Evolutionary conservation across 2,113 vertebrate species (phyloP).

Genomic region (Menidia beryllina): DNA sequence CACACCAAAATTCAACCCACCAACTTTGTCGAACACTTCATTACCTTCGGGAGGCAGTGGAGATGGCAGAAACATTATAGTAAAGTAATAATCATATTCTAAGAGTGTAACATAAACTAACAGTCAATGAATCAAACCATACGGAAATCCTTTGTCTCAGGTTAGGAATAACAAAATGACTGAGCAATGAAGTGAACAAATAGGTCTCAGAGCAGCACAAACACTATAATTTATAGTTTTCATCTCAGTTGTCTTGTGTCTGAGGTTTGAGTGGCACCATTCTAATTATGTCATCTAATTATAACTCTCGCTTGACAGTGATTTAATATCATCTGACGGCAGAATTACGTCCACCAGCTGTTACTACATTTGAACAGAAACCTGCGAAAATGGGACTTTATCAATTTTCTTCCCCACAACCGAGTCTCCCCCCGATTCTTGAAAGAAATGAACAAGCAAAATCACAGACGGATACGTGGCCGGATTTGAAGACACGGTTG

Average conservation of each 20-base stretch:
- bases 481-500: too few species aligned
- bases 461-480: background rate
- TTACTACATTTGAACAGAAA: background rate
- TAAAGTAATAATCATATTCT: too few species aligned
- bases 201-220: too few species aligned
- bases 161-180: too few species aligned
- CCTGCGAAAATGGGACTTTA: background rate
- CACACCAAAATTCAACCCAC: too few species aligned
- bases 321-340: background rate
- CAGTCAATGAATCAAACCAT: too few species aligned
- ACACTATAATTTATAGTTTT: background rate
- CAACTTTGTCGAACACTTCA: too few species aligned
- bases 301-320: background rate
- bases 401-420: background rate
- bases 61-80: too few species aligned
- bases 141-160: too few species aligned
- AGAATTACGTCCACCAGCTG: background rate
- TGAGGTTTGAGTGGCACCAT: background rate
- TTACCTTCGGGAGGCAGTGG: too few species aligned
- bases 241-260: background rate
- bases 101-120: too few species aligned
- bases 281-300: background rate
- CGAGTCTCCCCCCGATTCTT: background rate
- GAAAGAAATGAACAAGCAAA: background rate
- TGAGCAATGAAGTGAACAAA: too few species aligned